phyloP scores from a whole-genome alignment of 2,113 vertebrate genomes.

The Fregata magnificens region DNA sequence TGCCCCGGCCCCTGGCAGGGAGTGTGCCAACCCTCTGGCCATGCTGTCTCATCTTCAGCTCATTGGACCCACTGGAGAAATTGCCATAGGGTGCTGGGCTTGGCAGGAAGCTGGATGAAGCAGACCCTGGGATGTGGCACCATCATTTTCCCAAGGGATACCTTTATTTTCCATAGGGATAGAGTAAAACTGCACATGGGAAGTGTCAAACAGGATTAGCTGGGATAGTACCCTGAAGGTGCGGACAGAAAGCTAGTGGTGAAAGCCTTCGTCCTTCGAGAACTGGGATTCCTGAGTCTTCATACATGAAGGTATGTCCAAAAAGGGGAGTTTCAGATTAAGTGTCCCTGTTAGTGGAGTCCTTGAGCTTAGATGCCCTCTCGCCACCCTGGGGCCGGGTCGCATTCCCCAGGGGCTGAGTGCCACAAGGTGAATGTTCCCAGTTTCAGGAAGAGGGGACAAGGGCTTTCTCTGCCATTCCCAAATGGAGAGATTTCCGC shows the following conservation, averaged over 20 bases:
- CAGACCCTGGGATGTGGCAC: neutral
- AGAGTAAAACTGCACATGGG: neutral
- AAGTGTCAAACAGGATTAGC: neutral
- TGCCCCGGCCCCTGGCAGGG: neutral
- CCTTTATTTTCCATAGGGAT: neutral
- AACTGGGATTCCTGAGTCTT: too few relatives aligned
- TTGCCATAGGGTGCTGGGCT: neutral
- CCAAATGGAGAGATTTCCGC: rapidly evolving
- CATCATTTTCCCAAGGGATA: neutral
- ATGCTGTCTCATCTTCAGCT: neutral
- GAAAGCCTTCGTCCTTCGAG: neutral
- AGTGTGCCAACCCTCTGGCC: neutral
- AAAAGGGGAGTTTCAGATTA: neutral
- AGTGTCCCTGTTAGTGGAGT: neutral
- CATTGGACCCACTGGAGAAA: neutral
- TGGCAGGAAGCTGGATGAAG: neutral
- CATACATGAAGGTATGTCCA: neutral
- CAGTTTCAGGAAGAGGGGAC: neutral
- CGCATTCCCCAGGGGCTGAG: neutral
- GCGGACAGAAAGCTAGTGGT: neutral
- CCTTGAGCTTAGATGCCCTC: neutral
- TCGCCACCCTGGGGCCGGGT: neutral
- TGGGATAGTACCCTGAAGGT: neutral
- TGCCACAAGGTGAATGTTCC: neutral
- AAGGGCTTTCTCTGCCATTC: neutral